Conservation (phyloP, 1,140 invertebrate genomes). For the Calephelis virginiensis region DNA sequence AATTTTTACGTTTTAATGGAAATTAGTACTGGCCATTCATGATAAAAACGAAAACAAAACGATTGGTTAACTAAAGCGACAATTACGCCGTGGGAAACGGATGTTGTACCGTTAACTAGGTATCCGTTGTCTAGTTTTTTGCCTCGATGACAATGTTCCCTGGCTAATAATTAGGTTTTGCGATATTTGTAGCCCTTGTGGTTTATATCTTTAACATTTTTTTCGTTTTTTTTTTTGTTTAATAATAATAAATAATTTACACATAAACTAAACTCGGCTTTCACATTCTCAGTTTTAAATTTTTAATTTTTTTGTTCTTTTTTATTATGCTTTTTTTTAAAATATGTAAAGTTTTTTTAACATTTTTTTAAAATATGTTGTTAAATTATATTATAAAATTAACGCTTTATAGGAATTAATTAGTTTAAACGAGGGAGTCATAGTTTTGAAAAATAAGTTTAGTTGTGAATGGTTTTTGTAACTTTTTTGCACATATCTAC, state of each 20-base stretch:
- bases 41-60: conserved; percentile 21
- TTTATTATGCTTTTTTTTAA: not conserved
- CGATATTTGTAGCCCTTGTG: not conserved
- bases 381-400: too few relatives aligned
- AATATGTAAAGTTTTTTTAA: too few relatives aligned
- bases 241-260: not conserved
- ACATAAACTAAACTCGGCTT: not conserved
- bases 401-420: too few relatives aligned
- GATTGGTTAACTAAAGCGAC: conserved; percentile 23
- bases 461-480: too few relatives aligned
- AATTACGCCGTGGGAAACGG: conserved; percentile 29
- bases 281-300: too few relatives aligned
- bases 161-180: conserved; percentile 13
- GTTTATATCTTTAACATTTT: too few relatives aligned
- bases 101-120: conserved; percentile 27
- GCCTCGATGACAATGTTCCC: conserved; percentile 6
- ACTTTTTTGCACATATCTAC: too few relatives aligned
- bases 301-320: not conserved
- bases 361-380: too few relatives aligned
- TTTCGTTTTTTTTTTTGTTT: not conserved
- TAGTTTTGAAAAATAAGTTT: too few relatives aligned
- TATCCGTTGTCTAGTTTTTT: conserved; percentile 21
- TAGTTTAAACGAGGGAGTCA: too few relatives aligned
- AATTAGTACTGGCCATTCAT: conserved; percentile 9
- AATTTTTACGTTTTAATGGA: conserved; percentile 4